Base-by-base conservation (phyloP, 2,113 vertebrate species). In the Nyctereutes procyonoides region DNA sequence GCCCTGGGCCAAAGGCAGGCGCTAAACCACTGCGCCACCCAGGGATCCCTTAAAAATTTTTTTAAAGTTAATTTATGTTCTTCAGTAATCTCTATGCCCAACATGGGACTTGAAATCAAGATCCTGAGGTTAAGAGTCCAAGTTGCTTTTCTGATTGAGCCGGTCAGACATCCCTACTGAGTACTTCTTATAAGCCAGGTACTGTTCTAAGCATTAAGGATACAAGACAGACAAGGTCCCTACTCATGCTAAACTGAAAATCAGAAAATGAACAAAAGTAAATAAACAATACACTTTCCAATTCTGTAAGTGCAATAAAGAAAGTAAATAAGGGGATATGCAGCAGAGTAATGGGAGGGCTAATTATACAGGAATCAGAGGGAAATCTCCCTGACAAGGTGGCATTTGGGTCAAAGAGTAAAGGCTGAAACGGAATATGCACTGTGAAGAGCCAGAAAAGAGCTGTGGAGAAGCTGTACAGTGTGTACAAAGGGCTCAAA, bases 221-320 rank as follows among this genome's bases (percentile, higher is more conserved):
- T 62, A 65, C 8, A 63, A 79, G 53, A 87, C 65, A 71, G 58
- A 80, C 2, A 85, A 77, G 16, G 35, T 38, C 19, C 19, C 43
- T 88, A 14, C 30, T 26, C 62, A 67, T 77, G 43, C 38, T 51
- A 77, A 79, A 84, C 5, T 76, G 43, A 88, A 96, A 95, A 81
- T n/a, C 32, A 91, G 83, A 69, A 94, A 94, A 87, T 14, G 8
- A 73, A 38, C 43, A 97, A 35, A 85, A 62, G 10, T 17, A 79
- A 92, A 86, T 35, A 94, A 88, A 76, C 9, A 53, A 77, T 15
- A 38, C 24, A 63, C 53, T 77, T 92, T 93, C 55, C 35, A 81
- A 82, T 19, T 81, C 19, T 38, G 0, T 69, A 93, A 93, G 69
- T 76, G 1, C 19, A 65, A 62, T 63, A 76, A 96, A 91, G 58